Evolutionary conservation across 1,140 invertebrate species (phyloP).

Genomic region (Ptiloglossa arizonensis): DNA sequence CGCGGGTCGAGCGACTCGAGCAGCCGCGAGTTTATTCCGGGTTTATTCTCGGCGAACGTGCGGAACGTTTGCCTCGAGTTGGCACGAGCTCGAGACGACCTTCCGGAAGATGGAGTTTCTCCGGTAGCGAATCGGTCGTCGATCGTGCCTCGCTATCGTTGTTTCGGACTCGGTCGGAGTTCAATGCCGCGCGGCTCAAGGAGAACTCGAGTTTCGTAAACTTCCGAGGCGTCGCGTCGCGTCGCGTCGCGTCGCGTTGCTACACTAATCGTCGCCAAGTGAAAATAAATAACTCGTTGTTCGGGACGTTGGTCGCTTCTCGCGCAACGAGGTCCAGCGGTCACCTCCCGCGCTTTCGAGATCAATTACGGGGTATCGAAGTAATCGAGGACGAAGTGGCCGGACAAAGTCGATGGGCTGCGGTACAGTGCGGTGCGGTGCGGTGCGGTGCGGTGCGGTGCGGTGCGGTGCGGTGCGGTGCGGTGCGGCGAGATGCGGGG

Average conservation of each 20-base stretch:
- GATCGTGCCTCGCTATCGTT: slow-evolving; percentile 49
- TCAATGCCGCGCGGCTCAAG: slow-evolving; percentile 58
- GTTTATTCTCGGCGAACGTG: slow-evolving; percentile 41
- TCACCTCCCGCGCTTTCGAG: slow-evolving; percentile 54
- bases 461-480: background rate
- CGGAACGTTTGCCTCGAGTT: background rate
- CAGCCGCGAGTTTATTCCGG: slow-evolving; percentile 34
- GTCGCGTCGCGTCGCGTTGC: too few relatives aligned
- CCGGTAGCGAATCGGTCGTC: background rate
- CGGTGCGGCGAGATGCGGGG: too few relatives aligned
- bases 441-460: too few relatives aligned
- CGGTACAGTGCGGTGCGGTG: background rate
- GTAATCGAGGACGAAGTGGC: slow-evolving; percentile 58
- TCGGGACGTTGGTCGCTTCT: too few relatives aligned
- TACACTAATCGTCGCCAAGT: too few relatives aligned
- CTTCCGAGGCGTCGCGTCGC: slow-evolving; percentile 57
- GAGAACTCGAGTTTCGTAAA: slow-evolving; percentile 61
- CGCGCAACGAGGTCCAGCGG: slow-evolving; percentile 43
- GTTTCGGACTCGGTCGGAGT: slow-evolving; percentile 30
- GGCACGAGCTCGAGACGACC: slow-evolving; percentile 38
- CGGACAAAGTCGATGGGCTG: slow-evolving; percentile 43
- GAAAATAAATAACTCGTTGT: too few relatives aligned
- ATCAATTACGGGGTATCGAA: slow-evolving; percentile 65
- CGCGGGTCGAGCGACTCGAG: slow-evolving; percentile 30
- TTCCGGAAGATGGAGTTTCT: slow-evolving; percentile 21